Evolutionary conservation across 2,113 vertebrate genomes (phyloP).

Genomic region (Rhea americana): DNA sequence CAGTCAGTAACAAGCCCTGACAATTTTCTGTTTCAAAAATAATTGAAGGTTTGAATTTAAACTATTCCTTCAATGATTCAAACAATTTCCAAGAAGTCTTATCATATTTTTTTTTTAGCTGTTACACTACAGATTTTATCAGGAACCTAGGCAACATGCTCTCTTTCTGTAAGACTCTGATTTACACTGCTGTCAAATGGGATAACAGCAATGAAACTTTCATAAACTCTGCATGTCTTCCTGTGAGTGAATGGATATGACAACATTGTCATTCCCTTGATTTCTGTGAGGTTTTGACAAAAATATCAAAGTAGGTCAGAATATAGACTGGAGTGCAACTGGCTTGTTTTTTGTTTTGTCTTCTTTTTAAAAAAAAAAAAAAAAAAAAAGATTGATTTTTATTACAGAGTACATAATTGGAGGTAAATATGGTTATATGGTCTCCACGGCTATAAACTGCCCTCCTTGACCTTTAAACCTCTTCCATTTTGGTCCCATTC

Average conservation of each 20-base stretch:
- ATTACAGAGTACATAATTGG: not conserved
- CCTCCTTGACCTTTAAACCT: not conserved
- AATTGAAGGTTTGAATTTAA: not conserved
- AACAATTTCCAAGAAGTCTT: not conserved
- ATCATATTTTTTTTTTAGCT: not conserved
- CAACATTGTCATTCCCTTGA: not conserved
- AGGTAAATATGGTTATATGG: not conserved
- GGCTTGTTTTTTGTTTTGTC: not conserved
- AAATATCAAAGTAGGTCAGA: not conserved
- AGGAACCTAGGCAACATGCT: accelerated
- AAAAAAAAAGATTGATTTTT: not conserved
- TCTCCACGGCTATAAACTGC: not conserved
- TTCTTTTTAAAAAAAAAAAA: not conserved
- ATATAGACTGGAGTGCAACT: not conserved
- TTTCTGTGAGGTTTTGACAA: accelerated
- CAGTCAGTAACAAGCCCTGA: not conserved
- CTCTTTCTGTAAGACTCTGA: not conserved
- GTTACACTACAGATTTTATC: not conserved
- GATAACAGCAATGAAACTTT: not conserved
- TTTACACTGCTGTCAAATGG: not conserved
- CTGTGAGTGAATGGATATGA: not conserved
- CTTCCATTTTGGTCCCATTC: not conserved
- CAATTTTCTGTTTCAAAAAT: not conserved
- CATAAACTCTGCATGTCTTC: not conserved
- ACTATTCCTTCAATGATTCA: not conserved